Conservation (phyloP, 2,888 invertebrate genomes). For the Drosophila tanythrix region DNA sequence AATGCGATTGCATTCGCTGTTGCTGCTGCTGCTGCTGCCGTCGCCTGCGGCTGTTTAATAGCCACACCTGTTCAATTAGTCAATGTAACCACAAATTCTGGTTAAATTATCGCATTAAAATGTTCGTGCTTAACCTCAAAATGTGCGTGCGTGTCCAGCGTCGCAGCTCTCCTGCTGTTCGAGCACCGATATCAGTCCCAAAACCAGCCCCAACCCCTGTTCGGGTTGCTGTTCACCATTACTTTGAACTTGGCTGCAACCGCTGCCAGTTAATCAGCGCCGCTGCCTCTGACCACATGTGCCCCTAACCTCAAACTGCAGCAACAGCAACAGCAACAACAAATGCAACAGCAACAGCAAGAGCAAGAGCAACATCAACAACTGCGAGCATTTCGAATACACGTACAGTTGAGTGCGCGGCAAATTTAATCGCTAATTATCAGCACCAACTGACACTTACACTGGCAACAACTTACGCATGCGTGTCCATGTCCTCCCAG, state of each 20-base stretch:
- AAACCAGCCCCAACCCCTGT: constrained; percentile 6
- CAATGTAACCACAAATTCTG: constrained; percentile 84
- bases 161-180: constrained; percentile 52
- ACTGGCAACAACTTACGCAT: constrained; percentile 80
- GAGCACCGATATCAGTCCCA: constrained; percentile 9
- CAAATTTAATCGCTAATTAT: constrained; percentile 79
- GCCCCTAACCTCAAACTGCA: constrained; percentile 50
- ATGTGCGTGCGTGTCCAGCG: constrained; percentile 67
- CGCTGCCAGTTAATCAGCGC: constrained; percentile 79
- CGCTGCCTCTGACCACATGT: constrained; percentile 50
- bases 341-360: not conserved
- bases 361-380: constrained; percentile 7
- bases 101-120: constrained; percentile 85
- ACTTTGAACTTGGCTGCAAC: constrained; percentile 68
- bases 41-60: constrained; percentile 79
- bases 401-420: constrained; percentile 69
- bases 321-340: not conserved
- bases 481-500: constrained; percentile 70
- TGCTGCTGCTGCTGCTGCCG: constrained; percentile 4
- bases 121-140: constrained; percentile 84
- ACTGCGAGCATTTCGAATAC: constrained; percentile 13
- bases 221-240: constrained; percentile 39
- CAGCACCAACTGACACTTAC: constrained; percentile 79
- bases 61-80: constrained; percentile 84
- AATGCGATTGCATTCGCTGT: constrained; percentile 65